Evolutionary conservation across 2,113 vertebrate genomes (phyloP), one percentile per base, ranked within the genome.

Genomic region (Xyrauchen texanus): DNA sequence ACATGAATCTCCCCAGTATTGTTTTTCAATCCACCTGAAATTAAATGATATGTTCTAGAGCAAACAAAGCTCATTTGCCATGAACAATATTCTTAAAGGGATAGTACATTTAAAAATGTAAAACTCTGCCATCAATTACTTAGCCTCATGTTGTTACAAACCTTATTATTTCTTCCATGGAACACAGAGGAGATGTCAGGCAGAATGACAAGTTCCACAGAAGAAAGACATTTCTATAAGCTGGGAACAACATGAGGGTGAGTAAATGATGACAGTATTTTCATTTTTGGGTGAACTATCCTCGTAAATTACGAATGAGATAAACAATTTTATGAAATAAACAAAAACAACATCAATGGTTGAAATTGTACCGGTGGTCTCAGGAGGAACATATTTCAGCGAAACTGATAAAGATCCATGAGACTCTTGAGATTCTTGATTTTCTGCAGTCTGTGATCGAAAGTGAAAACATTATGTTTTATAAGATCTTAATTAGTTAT

Each of bases 1-100:
- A 87, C 83, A 15, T 60, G 80, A 78, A 89, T 73, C 64, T 89
- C 85, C 77, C 86, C 79, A 0, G 70, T 67, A 69, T 77, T 11
- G 2, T 68, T 21, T n/a, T 82, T 88, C 47, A 78, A 75, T 42
- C 70, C 64, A 16, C 64, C 86, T 87, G 76, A 44, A 60, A 46
- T 49, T 1, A 68, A 46, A 57, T 7, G 2, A 45, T 7, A 0
- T 6, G 13, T 46, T 47, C 60, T 4, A 55, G 8, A 63, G 12
- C 46, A 71, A 52, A 65, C 51, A 15, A n/a, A 65, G 13, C 15
- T 21, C 10, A 11, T 44, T 63, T 46, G 5, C 64, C 15, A 55
- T 46, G 4, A 72, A 11, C 15, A 6, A 6, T 21, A 47, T 46
- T 11, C 57, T 0, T 21, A 15, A 69, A 62, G 2, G 2, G 13